phyloP scores from a whole-genome alignment of 2,888 invertebrate genomes.

The Amblyteles armatorius region DNA sequence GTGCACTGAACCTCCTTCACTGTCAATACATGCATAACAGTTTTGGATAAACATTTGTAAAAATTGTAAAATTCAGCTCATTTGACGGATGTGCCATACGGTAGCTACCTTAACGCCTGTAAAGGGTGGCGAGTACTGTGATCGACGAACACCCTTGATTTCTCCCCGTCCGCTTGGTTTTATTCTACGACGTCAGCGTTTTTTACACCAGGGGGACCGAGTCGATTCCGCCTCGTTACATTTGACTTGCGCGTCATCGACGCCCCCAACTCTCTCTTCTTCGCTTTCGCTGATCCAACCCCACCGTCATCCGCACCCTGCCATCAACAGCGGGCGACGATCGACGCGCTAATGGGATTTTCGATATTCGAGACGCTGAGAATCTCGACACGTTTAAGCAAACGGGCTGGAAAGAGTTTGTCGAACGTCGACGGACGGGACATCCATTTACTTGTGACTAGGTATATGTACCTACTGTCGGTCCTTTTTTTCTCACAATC shows the following conservation, averaged over 20 bases:
- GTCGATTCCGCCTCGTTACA: slow-evolving; percentile 66
- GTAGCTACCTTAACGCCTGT: slow-evolving; percentile 15
- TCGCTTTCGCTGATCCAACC: slow-evolving; percentile 5
- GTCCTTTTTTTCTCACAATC: slow-evolving; percentile 7
- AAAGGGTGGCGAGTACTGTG: slow-evolving; percentile 9
- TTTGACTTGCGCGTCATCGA: slow-evolving; percentile 61
- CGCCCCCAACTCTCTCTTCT: slow-evolving; percentile 10
- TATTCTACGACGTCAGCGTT: slow-evolving; percentile 57
- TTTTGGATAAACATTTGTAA: too few relatives aligned
- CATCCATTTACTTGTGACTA: slow-evolving; percentile 57
- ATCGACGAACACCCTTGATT: slow-evolving; percentile 61
- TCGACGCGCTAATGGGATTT: slow-evolving; percentile 69
- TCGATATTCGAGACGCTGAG: slow-evolving; percentile 69
- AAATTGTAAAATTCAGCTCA: too few relatives aligned
- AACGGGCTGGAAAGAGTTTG: slow-evolving; percentile 69
- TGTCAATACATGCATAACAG: too few relatives aligned
- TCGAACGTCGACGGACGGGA: slow-evolving; percentile 58
- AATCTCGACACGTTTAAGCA: slow-evolving; percentile 67
- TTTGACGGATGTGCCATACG: too few relatives aligned
- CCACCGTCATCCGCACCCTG: slow-evolving; percentile 12
- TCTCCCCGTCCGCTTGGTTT: slow-evolving; percentile 47
- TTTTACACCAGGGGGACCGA: slow-evolving; percentile 38
- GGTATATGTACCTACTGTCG: slow-evolving; percentile 3
- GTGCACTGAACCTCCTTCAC: too few relatives aligned
- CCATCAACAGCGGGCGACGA: slow-evolving; percentile 47